phyloP scores from a whole-genome alignment of 92 coral and sea anemone genomes.

The Zoanthus sansibaricus region DNA sequence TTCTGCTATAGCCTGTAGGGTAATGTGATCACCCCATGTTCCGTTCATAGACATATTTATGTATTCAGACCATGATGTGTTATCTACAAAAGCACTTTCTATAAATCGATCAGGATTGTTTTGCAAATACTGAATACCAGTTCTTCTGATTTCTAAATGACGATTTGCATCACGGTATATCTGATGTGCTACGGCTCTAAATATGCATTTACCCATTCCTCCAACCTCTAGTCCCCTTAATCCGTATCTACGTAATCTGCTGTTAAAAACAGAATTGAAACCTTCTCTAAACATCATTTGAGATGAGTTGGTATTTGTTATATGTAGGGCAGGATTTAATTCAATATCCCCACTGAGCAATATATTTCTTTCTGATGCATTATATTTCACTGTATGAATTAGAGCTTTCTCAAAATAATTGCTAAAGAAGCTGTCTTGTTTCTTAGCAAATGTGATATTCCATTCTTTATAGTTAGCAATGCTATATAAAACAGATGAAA shows the following conservation, averaged over 20 bases:
- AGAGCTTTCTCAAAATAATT: constrained; percentile 29
- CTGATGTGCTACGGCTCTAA: constrained; percentile 16
- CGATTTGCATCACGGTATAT: constrained; percentile 30
- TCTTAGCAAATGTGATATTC: constrained; percentile 35
- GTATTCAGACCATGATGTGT: constrained; percentile 6
- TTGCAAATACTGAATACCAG: constrained; percentile 16
- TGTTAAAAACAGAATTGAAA: constrained; percentile 25
- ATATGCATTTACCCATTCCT: constrained; percentile 45
- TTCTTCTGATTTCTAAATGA: constrained; percentile 1
- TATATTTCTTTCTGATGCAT: constrained; percentile 24
- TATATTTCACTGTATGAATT: not conserved
- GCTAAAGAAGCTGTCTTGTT: constrained; percentile 37
- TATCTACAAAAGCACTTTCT: constrained; percentile 38
- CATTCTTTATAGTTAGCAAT: constrained; percentile 48
- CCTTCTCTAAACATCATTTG: not conserved
- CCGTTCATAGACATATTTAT: not conserved
- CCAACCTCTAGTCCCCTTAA: constrained; percentile 42
- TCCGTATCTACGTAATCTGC: constrained; percentile 33
- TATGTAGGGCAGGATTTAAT: constrained; percentile 38
- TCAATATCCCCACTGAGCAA: constrained; percentile 44
- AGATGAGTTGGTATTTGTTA: constrained; percentile 22
- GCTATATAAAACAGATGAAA: constrained; percentile 42
- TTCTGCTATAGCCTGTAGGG: too few relatives aligned
- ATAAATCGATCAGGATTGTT: constrained; percentile 23
- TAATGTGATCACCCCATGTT: constrained; percentile 5